Conservation (phyloP, 2,888 invertebrate species). For the Calliopum simillimum region DNA sequence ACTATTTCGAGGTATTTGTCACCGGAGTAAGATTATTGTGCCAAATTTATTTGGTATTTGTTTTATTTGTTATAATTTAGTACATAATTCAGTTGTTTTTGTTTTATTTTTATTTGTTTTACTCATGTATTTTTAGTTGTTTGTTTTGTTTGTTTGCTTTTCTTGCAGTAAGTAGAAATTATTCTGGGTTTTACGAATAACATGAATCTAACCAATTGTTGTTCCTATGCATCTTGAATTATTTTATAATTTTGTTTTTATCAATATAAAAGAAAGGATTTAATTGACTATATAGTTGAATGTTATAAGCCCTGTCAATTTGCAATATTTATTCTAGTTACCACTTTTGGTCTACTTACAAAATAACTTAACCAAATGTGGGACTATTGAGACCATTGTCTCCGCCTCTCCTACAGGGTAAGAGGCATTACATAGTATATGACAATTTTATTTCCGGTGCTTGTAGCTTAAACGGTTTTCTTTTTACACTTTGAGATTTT, state of each 20-base stretch:
- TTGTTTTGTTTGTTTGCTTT: slow-evolving; percentile 24
- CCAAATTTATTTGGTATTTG: slow-evolving; percentile 30
- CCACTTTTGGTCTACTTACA: too few species aligned
- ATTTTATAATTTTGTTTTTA: slow-evolving; percentile 27
- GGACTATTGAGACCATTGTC: too few species aligned
- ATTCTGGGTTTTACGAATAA: neutral
- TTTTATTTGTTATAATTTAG: slow-evolving; percentile 18
- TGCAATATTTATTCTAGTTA: too few species aligned
- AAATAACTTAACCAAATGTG: too few species aligned
- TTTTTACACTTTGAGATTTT: too few species aligned
- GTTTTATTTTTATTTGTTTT: slow-evolving; percentile 29
- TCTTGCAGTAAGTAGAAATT: neutral
- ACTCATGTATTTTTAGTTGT: slow-evolving; percentile 24
- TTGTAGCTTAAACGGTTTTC: too few species aligned
- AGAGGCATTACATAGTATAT: too few species aligned
- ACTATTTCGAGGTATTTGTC: slow-evolving; percentile 69
- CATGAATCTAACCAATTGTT: neutral
- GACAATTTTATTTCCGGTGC: slow-evolving; percentile 19
- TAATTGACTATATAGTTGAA: slow-evolving; percentile 36
- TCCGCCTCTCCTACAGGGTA: too few species aligned
- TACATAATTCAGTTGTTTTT: neutral
- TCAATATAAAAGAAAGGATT: slow-evolving; percentile 43
- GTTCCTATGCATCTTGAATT: too few species aligned
- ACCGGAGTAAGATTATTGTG: slow-evolving; percentile 63
- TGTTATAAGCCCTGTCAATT: too few species aligned